Base-by-base conservation (phyloP, 2,888 invertebrate genomes). In the Glyphotaelius pellucidus region DNA sequence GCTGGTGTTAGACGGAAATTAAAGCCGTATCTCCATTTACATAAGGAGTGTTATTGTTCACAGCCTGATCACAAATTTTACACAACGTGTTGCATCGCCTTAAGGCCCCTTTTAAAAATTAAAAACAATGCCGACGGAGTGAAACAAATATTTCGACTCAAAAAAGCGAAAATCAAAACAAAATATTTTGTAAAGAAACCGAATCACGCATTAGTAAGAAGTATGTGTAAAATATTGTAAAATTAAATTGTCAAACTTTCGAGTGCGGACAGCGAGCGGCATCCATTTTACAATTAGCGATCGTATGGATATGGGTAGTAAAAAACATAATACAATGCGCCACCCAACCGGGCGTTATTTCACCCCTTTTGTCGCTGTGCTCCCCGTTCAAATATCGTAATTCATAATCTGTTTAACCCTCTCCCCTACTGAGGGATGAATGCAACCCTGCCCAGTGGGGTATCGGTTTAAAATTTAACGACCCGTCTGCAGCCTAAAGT, bases 391-490 rank as follows among this genome's bases (percentile, higher is more conserved):
- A 93, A 92, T 92, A 92, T 93, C 93, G 93, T 93, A 93, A 93
- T 92, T 93, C 93, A 93, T 93, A 93, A 93, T 93, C 93, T 92
- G 93, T 91, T 92, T 92, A 92, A 93, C 93, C 92, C 93, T 91
- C 91, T 90, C 92, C 42, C 87, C 79, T 84, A 47, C 86, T 86
- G 87, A 47, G 88, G 91, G 52, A 83, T 52, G 81, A 80, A 52
- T 80, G 90, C 90, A 42, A n/a, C 92, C 90, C 90, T 67, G 84
- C 92, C 38, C 90, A 90, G 30, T 83, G 35, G 35, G 79, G 80
- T 52, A 38, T 79, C 52, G 90, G 38, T 86, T 90, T 92, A 90
- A 91, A 92, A 91, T 92, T 92, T 92, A 91, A 92, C 89, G 90
- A 90, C 90, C 86, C 90, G 91, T 92, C 92, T 92, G 81, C 85